These are phyloP conservation scores for Apogon hyalosoma DNA, from an alignment of 2,797 vertebrate genomes.

Conservation along the genomic window DNA sequence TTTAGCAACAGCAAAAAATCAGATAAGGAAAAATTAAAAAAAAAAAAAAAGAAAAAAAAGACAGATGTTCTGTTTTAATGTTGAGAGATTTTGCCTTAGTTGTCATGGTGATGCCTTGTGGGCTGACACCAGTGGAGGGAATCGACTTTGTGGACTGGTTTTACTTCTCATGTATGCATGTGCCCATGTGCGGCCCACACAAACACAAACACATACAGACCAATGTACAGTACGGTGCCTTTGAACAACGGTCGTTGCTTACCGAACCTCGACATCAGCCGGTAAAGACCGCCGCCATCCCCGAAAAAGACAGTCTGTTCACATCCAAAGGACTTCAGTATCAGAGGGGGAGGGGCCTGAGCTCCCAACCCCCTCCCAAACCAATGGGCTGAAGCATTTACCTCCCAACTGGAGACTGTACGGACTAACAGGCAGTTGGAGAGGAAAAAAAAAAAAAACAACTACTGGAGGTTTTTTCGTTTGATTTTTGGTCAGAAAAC, in stretches of 20 bases:
- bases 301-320: slow-evolving; percentile 25
- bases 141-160: slow-evolving; percentile 70
- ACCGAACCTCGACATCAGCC: slow-evolving; percentile 72
- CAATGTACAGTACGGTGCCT: slow-evolving; percentile 86
- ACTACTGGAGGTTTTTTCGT: slow-evolving; percentile 3
- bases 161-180: slow-evolving; percentile 78
- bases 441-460: neutral
- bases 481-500: slow-evolving; percentile 41
- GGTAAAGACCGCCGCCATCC: slow-evolving; percentile 59
- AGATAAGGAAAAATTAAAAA: slow-evolving; percentile 48
- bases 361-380: neutral
- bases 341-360: slow-evolving; percentile 28
- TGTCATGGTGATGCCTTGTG: slow-evolving; percentile 86
- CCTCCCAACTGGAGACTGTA: slow-evolving; percentile 39
- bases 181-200: slow-evolving; percentile 68
- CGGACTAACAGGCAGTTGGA: slow-evolving; percentile 39
- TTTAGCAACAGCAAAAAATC: slow-evolving; percentile 62
- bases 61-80: slow-evolving; percentile 75
- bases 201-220: slow-evolving; percentile 63
- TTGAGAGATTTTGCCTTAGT: slow-evolving; percentile 87
- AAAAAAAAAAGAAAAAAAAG: slow-evolving; percentile 51
- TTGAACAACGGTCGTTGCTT: slow-evolving; percentile 76
- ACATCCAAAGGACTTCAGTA: slow-evolving; percentile 32
- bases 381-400: slow-evolving; percentile 41
- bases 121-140: slow-evolving; percentile 74